A percentile compares a stretch with the other conserved stretches of the same genome.
Conservation (phyloP, 2,888 invertebrate genomes). For the Cancer borealis region DNA sequence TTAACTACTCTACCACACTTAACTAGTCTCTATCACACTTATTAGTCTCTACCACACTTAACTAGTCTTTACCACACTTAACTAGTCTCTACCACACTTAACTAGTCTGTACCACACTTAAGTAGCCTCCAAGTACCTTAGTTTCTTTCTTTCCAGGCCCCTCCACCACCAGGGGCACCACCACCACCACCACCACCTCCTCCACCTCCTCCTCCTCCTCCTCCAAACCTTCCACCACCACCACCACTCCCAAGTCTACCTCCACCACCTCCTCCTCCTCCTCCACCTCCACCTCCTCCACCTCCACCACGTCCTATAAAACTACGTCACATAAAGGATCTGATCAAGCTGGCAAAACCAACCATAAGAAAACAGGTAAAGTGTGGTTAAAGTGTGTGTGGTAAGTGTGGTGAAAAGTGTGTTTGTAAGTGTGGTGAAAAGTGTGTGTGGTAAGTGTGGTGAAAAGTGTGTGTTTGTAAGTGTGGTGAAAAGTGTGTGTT, state of each 20-base stretch:
- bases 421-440: background rate
- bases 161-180: constrained; percentile 62
- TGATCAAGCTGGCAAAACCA: constrained; percentile 49
- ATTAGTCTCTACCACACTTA: too few species aligned
- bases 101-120: background rate
- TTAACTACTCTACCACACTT: too few species aligned
- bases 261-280: constrained; percentile 62
- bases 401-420: background rate
- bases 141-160: constrained; percentile 58
- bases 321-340: background rate
- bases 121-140: background rate
- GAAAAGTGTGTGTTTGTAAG: background rate
- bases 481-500: background rate
- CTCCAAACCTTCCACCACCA: constrained; percentile 63
- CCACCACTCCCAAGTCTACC: constrained; percentile 59
- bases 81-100: background rate
- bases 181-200: constrained; percentile 68
- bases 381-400: too few species aligned
- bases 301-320: background rate
- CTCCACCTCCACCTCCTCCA: constrained; percentile 58
- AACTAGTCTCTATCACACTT: too few species aligned
- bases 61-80: background rate
- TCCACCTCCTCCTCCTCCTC: constrained; percentile 63
- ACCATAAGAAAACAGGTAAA: constrained; percentile 71
- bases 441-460: too few species aligned